Base-by-base conservation (phyloP, 2,888 invertebrate species). In the Nomada lathburiana region DNA sequence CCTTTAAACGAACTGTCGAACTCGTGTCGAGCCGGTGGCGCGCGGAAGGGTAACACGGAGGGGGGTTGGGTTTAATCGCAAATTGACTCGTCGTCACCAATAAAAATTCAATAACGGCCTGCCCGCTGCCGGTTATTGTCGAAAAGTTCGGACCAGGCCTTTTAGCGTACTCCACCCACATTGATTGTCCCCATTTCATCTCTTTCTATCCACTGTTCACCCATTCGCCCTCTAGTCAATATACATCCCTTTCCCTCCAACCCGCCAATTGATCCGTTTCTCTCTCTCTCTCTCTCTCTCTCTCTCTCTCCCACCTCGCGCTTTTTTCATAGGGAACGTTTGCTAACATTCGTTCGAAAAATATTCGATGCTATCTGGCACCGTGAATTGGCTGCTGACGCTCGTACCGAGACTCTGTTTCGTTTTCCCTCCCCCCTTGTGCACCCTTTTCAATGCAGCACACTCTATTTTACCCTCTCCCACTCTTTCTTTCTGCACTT, bases 71-170 rank as follows among this genome's bases (percentile, higher is more conserved):
- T 85, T 85, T 88, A 87, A 88, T 88, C 87, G 89, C 89, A 92
- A 90, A 91, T 91, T 91, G 91, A 87, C 83, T 90, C 84, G 89
- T 88, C 86, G 90, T 84, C 89, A 88, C 89, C 90, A 92, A 92
- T 92, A 91, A 92, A 92, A 92, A 90, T 92, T 91, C 91, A 92
- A 92, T 92, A 92, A 92, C 91, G 88, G 72, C 69, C 86, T 78
- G 83, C 74, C 85, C 86, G 84, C 81, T 88, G 82, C 57, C 75
- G 87, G 90, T 89, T 88, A 91, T 91, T 90, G 91, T 91, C 89
- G 87, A 90, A 89, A 89, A 90, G 86, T 86, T 88, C 73, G 87
- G 74, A 80, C 80, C 83, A 83, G 80, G 79, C 88, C 82, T 85
- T 85, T 88, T 82, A 79, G n/a, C 68, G 16, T 36, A 60, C 75